Evolutionary conservation across 2,888 invertebrate species (phyloP), one percentile per base, ranked within the genome.

Genomic region (Lasiommata megera): DNA sequence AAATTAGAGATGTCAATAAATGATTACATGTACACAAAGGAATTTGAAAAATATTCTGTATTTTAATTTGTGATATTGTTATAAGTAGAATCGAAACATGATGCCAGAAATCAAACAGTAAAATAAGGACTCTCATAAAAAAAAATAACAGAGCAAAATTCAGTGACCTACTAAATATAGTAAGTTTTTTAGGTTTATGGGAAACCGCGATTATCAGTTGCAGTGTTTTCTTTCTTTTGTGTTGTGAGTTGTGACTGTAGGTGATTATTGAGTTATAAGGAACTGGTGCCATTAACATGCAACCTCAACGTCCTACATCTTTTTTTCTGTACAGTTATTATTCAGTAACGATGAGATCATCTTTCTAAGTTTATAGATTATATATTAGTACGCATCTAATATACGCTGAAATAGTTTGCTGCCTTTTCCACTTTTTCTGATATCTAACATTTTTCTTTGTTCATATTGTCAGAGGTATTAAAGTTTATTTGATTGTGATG

Each of bases 191-290:
- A 44, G 3, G 17, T 40, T 44, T 29, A 29, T 18, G 3, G 11
- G n/a, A 43, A 43, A 28, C 23, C 12, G 1, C 12, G 7, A 2
- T 11, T 16, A 1, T 31, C 12, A 18, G 2, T 16, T 5, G 14
- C 12, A 43, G 29, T 28, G 8, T 12, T 29, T 44, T 31, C 0
- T 46, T 46, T 46, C 28, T 43, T 12, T 31, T 46, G 46, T 31
- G 12, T 31, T 31, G 46, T 31, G 11, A 31, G 9, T 16, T 34
- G 11, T 34, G 3, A 34, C 11, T 34, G 34, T 34, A 11, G 3
- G 34, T 9, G 9, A 34, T 1, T 34, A 18, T 40, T 47, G 36
- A 58, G 47, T 18, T 50, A 52, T 57, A 55, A 8, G 54, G 34
- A 54, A 57, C 50, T 28, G 8, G 34, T 48, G 36, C 7, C 37